phyloP scores from a whole-genome alignment of 1,140 invertebrate genomes.

The Leptinotarsa defecta region DNA sequence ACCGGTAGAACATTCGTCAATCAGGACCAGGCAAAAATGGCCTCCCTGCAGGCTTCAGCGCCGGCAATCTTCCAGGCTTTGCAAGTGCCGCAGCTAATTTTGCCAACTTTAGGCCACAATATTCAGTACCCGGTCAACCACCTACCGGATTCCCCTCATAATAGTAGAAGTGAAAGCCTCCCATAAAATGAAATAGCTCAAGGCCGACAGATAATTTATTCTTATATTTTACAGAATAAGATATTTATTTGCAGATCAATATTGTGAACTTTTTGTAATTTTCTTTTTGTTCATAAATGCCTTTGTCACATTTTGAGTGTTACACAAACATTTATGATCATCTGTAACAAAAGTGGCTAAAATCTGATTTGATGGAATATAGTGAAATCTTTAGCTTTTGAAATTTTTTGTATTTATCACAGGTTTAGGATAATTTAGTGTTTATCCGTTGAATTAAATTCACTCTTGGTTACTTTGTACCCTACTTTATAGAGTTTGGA shows the following conservation, averaged over 20 bases:
- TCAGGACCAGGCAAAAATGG: too few species aligned
- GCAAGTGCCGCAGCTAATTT: constrained; percentile 80
- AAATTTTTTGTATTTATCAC: too few species aligned
- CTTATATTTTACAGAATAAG: constrained; percentile 30
- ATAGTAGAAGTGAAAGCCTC: constrained; percentile 6
- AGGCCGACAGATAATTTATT: constrained; percentile 28
- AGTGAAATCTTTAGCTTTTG: too few species aligned
- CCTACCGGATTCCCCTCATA: too few species aligned
- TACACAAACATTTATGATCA: too few species aligned
- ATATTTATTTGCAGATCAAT: constrained; percentile 20
- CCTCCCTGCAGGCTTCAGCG: constrained; percentile 75
- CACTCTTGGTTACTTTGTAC: too few species aligned
- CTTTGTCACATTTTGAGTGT: background rate
- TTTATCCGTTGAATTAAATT: too few species aligned
- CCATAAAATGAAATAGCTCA: constrained; percentile 11
- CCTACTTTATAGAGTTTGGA: too few species aligned
- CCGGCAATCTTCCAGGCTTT: constrained; percentile 71
- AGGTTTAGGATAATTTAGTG: too few species aligned
- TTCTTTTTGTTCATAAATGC: background rate
- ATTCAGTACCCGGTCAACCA: constrained; percentile 86
- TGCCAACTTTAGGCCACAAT: constrained; percentile 86
- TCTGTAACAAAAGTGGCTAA: too few species aligned
- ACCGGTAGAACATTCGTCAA: too few species aligned
- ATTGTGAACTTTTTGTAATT: background rate
- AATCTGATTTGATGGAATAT: too few species aligned